Evolutionary conservation across 2,113 vertebrate genomes (phyloP).

Genomic region (Xenopus laevis): DNA sequence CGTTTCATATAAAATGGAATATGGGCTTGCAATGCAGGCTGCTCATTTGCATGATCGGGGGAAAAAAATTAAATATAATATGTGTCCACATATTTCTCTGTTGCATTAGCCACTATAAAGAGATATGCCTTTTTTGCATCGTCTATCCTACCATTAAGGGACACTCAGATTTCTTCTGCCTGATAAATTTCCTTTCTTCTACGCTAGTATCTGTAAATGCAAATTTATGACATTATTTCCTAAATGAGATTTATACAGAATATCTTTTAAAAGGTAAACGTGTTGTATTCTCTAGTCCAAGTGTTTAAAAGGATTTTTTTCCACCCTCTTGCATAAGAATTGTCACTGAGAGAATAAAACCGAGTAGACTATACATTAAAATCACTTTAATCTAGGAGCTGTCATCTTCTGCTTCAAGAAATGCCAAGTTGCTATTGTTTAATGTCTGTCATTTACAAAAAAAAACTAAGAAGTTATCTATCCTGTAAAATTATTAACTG

Average conservation of each 20-base stretch:
- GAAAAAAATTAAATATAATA: neutral
- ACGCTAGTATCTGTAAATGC: slow-evolving; percentile 65
- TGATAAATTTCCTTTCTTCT: slow-evolving; percentile 76
- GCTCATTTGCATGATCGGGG: neutral
- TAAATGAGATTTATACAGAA: slow-evolving; percentile 81
- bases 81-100: slow-evolving; percentile 58
- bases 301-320: slow-evolving; percentile 86
- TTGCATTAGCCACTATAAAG: slow-evolving; percentile 71
- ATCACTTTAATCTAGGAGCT: slow-evolving; percentile 87
- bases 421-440: slow-evolving; percentile 84
- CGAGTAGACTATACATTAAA: slow-evolving; percentile 83
- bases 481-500: slow-evolving; percentile 88
- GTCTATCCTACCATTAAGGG: slow-evolving; percentile 72
- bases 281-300: slow-evolving; percentile 80
- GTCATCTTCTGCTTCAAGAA: slow-evolving; percentile 84
- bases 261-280: slow-evolving; percentile 81
- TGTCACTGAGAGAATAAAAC: slow-evolving; percentile 81
- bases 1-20: neutral
- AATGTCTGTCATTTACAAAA: slow-evolving; percentile 88
- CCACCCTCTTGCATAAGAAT: slow-evolving; percentile 77
- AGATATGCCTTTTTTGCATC: slow-evolving; percentile 70
- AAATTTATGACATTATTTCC: slow-evolving; percentile 74
- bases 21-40: neutral
- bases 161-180: slow-evolving; percentile 65
- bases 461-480: slow-evolving; percentile 86